Conservation (phyloP, 2,888 invertebrate species). For the Pristionchus arcanus region DNA sequence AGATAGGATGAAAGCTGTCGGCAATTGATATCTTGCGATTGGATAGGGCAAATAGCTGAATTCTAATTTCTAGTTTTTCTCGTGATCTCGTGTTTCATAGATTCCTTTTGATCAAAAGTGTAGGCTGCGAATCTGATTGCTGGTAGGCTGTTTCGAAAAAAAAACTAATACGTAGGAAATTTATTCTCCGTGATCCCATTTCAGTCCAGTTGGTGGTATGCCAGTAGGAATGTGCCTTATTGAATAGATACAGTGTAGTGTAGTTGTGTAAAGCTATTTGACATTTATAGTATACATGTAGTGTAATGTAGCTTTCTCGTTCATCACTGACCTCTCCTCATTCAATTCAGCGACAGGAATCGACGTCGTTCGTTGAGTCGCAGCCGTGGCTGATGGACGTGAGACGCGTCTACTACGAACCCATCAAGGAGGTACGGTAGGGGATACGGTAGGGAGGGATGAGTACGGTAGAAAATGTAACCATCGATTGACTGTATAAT, state of each 20-base stretch:
- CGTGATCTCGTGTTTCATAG: background rate
- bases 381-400: slow-evolving; percentile 61
- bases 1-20: too few relatives aligned
- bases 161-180: too few relatives aligned
- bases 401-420: slow-evolving; percentile 67
- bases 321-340: background rate
- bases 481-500: background rate
- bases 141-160: too few relatives aligned
- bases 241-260: too few relatives aligned
- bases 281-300: background rate
- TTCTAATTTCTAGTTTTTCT: too few relatives aligned
- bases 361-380: slow-evolving; percentile 62
- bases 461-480: background rate
- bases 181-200: too few relatives aligned
- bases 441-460: background rate
- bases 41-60: background rate
- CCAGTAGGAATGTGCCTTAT: too few relatives aligned
- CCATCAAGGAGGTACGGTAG: slow-evolving; percentile 56
- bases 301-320: background rate
- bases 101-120: background rate
- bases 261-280: background rate
- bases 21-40: background rate
- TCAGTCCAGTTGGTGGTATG: too few relatives aligned
- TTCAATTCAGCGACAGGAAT: slow-evolving; percentile 58
- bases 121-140: background rate